phyloP scores from a whole-genome alignment of 35 echinoderm and acorn worm genomes.

The Ophioderma brevispina region DNA sequence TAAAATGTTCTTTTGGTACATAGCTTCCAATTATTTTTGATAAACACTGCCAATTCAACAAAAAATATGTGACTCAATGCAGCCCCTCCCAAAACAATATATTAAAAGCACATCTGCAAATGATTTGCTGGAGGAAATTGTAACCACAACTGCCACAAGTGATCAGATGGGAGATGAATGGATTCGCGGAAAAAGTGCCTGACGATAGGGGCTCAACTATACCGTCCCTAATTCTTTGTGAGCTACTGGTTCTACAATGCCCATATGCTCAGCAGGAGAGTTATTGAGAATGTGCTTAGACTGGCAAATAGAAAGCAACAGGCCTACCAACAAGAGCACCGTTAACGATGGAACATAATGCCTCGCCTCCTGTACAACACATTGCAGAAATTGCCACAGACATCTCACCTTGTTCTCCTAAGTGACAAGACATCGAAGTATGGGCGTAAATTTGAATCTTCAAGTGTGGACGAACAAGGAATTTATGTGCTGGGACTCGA shows the following conservation, averaged over 20 bases:
- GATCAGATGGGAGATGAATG: too few species aligned
- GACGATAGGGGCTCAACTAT: too few species aligned
- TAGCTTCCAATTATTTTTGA: too few species aligned
- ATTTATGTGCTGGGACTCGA: constrained; percentile 22
- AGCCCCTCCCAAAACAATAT: too few species aligned
- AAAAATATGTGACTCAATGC: too few species aligned
- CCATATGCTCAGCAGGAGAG: neutral
- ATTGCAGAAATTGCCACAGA: neutral
- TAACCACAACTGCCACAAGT: too few species aligned
- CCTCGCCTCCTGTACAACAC: neutral
- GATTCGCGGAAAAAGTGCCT: too few species aligned
- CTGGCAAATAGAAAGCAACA: neutral
- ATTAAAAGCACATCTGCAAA: too few species aligned
- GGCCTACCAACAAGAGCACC: neutral
- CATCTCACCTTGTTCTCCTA: neutral
- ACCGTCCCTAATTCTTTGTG: constrained; percentile 21
- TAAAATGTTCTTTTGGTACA: too few species aligned
- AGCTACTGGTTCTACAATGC: constrained; percentile 21
- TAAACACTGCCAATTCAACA: too few species aligned
- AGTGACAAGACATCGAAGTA: neutral
- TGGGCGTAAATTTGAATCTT: constrained; percentile 42
- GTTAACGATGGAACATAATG: constrained; percentile 25
- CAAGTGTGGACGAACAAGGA: neutral
- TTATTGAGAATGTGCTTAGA: neutral
- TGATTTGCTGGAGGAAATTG: too few species aligned